These are phyloP conservation scores for Colletes collaris DNA, from an alignment of 2,888 invertebrate genomes.

Conservation along the genomic window DNA sequence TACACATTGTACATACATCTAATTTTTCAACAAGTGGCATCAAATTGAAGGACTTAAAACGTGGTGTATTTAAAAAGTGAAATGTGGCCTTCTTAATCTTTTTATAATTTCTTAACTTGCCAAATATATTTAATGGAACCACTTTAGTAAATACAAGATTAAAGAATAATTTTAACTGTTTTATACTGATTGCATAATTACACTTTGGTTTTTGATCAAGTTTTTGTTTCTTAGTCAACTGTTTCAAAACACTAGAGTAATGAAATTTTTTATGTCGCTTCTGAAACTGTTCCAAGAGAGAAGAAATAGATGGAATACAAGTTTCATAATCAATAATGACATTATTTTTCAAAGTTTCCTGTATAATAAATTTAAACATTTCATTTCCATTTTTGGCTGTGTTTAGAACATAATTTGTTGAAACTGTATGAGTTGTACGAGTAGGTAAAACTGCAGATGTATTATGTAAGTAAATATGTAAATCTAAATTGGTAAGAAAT, in stretches of 20 bases:
- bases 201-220: background rate
- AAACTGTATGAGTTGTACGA: background rate
- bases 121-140: conserved; percentile 27
- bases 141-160: conserved; percentile 37
- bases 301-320: conserved; percentile 1
- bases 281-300: conserved; percentile 23
- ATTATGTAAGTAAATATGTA: conserved; percentile 15
- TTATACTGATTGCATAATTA: background rate
- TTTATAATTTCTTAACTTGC: conserved; percentile 25
- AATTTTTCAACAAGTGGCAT: conserved; percentile 18
- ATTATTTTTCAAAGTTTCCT: background rate
- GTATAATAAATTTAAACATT: conserved; percentile 30
- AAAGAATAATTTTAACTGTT: conserved; percentile 19
- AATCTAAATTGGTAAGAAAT: background rate
- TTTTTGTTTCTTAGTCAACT: background rate
- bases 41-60: conserved; percentile 9
- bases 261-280: conserved; percentile 20
- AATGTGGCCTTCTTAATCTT: conserved; percentile 10
- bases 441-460: background rate
- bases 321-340: conserved; percentile 18
- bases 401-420: conserved; percentile 7
- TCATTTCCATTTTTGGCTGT: conserved; percentile 12
- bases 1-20: conserved; percentile 30
- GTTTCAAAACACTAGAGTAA: conserved; percentile 19
- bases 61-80: conserved; percentile 1